Evolutionary conservation across 2,888 invertebrate species (phyloP).

Genomic region (Lampropteryx suffumata): DNA sequence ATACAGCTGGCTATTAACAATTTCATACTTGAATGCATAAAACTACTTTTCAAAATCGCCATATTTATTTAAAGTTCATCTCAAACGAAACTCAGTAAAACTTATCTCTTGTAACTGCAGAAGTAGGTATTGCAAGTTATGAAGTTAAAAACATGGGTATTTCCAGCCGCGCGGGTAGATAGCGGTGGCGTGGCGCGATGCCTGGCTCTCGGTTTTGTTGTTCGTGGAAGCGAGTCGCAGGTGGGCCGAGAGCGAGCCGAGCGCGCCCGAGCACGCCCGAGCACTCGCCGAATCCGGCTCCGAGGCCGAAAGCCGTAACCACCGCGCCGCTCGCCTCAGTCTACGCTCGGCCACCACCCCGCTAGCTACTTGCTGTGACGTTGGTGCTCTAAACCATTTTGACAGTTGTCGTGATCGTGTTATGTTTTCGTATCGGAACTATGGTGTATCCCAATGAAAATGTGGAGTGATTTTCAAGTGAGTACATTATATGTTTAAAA

Average conservation of each 20-base stretch:
- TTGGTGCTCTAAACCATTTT: conserved; percentile 69
- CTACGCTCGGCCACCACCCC: conserved; percentile 73
- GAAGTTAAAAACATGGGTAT: conserved; percentile 47
- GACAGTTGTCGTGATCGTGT: conserved; percentile 82
- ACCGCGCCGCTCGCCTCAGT: conserved; percentile 59
- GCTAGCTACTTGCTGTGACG: conserved; percentile 66
- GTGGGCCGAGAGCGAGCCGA: conserved; percentile 60
- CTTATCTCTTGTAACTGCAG: background rate
- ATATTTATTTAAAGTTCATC: conserved; percentile 2
- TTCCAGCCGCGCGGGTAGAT: conserved; percentile 49
- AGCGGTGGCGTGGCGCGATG: conserved; percentile 51
- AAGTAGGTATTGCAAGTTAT: conserved; percentile 27
- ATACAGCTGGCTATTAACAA: too few species aligned
- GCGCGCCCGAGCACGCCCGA: conserved; percentile 48
- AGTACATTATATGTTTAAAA: conserved; percentile 38
- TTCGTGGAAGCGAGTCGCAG: conserved; percentile 76
- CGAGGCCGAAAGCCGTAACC: conserved; percentile 38
- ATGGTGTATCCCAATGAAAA: conserved; percentile 82
- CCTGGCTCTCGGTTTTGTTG: conserved; percentile 65
- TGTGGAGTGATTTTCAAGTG: conserved; percentile 83
- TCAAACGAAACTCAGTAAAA: conserved; percentile 8
- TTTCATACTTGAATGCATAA: too few species aligned
- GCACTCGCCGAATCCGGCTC: conserved; percentile 41
- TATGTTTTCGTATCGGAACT: conserved; percentile 82
- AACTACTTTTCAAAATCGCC: background rate